A percentile compares a stretch with the other conserved stretches of the same genome.
Evolutionary conservation across 2,113 vertebrate species (phyloP).

Genomic region (Saimiri boliviensis): DNA sequence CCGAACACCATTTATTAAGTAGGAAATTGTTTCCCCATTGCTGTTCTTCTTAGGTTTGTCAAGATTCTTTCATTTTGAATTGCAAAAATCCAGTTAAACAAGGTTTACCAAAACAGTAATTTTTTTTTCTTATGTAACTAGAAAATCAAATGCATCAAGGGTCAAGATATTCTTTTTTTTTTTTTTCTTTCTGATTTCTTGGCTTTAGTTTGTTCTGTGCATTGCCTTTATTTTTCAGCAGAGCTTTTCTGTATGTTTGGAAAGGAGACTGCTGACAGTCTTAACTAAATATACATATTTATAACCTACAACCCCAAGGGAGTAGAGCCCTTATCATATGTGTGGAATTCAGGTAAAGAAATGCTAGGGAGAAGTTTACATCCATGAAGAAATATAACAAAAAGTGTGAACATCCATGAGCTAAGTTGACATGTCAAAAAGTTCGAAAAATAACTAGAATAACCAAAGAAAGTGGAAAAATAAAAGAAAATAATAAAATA

Average conservation of each 20-base stretch:
- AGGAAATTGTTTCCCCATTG: no score
- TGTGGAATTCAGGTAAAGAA: not conserved
- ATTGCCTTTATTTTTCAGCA: not conserved
- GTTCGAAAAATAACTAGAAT: not conserved
- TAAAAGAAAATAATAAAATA: not conserved
- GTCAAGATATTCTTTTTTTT: not conserved
- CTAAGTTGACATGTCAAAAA: not conserved
- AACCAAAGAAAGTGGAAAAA: not conserved
- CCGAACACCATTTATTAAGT: no score
- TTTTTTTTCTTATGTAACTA: not conserved
- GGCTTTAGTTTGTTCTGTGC: not conserved
- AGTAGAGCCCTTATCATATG: not conserved
- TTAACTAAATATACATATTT: not conserved
- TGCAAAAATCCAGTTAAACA: not conserved
- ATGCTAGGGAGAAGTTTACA: not conserved
- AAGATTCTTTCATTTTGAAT: conserved; percentile 13
- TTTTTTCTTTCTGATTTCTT: not conserved
- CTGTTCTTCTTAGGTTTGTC: no score
- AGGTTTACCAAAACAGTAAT: not conserved
- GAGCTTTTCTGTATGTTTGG: not conserved
- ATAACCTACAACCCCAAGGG: not conserved
- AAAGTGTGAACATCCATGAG: not conserved
- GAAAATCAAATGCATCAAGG: not conserved
- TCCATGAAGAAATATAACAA: not conserved
- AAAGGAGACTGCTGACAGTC: not conserved